phyloP scores from a whole-genome alignment of 2,888 invertebrate genomes.

The Boloria selene region DNA sequence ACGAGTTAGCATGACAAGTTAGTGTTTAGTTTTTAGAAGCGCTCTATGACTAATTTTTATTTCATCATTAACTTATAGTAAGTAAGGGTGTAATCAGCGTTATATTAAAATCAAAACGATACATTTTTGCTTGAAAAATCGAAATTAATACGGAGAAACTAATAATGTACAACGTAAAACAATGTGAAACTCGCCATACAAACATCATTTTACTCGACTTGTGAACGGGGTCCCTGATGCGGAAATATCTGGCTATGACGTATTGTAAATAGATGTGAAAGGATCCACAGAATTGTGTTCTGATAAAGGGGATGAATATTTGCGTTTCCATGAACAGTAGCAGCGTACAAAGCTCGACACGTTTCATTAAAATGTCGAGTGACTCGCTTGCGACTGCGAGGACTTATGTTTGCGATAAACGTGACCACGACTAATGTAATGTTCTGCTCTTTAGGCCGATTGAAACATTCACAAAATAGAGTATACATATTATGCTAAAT shows the following conservation, averaged over 20 bases:
- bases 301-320: slow-evolving; percentile 33
- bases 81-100: too few relatives aligned
- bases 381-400: slow-evolving; percentile 31
- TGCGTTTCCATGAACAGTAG: slow-evolving; percentile 32
- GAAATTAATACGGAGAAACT: neutral
- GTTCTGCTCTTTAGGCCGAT: slow-evolving; percentile 19
- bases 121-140: neutral
- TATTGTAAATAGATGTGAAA: slow-evolving; percentile 18
- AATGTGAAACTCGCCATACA: slow-evolving; percentile 13
- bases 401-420: slow-evolving; percentile 42
- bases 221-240: slow-evolving; percentile 16
- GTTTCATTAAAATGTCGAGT: slow-evolving; percentile 44
- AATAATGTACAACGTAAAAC: slow-evolving; percentile 11
- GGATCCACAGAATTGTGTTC: slow-evolving; percentile 11
- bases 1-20: neutral
- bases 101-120: too few relatives aligned
- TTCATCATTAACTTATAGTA: too few relatives aligned
- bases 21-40: too few relatives aligned
- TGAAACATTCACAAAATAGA: slow-evolving; percentile 12
- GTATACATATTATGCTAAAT: neutral
- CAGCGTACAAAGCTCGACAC: slow-evolving; percentile 38
- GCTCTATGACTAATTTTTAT: too few relatives aligned
- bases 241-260: slow-evolving; percentile 27
- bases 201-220: neutral
- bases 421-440: slow-evolving; percentile 38